Percentiles rank a stretch among this genome's conserved stretches.
Evolutionary conservation across 2,113 vertebrate genomes (phyloP).

Genomic region (Otolemur garnettii): DNA sequence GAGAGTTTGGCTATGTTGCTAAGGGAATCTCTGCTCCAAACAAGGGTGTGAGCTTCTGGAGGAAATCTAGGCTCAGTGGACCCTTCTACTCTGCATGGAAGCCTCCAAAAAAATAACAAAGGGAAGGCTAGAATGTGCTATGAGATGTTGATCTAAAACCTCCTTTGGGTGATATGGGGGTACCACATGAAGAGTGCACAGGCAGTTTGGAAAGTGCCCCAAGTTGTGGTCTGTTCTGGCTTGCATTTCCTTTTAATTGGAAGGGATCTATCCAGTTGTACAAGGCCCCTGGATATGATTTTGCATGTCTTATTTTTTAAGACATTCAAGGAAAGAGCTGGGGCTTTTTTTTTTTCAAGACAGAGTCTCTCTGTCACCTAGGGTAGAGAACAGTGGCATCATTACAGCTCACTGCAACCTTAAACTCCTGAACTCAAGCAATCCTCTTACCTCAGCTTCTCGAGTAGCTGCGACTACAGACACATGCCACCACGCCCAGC

Average conservation of each 20-base stretch:
- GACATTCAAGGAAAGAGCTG: constrained; percentile 32
- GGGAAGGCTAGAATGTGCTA: background rate
- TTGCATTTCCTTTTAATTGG: constrained; percentile 25
- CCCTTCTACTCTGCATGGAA: background rate
- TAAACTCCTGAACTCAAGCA: too few relatives aligned
- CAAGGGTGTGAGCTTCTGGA: constrained; percentile 36
- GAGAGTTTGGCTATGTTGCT: constrained; percentile 66
- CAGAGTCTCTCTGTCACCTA: too few relatives aligned
- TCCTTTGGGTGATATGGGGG: background rate
- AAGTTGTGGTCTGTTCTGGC: background rate
- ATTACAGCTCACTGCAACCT: too few relatives aligned
- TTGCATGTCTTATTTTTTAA: constrained; percentile 31
- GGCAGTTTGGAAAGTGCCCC: background rate
- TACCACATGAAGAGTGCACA: background rate
- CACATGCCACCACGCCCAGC: too few relatives aligned
- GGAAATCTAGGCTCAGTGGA: constrained; percentile 43
- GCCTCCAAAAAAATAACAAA: constrained; percentile 32
- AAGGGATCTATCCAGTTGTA: background rate
- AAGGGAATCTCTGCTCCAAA: constrained; percentile 57
- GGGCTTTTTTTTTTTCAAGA: background rate
- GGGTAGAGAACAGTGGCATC: too few relatives aligned
- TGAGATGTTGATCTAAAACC: background rate
- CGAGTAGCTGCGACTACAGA: too few relatives aligned
- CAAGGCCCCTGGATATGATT: background rate
- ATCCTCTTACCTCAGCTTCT: too few relatives aligned